phyloP scores from a whole-genome alignment of 2,113 vertebrate genomes.

The Pontoporia blainvillei region DNA sequence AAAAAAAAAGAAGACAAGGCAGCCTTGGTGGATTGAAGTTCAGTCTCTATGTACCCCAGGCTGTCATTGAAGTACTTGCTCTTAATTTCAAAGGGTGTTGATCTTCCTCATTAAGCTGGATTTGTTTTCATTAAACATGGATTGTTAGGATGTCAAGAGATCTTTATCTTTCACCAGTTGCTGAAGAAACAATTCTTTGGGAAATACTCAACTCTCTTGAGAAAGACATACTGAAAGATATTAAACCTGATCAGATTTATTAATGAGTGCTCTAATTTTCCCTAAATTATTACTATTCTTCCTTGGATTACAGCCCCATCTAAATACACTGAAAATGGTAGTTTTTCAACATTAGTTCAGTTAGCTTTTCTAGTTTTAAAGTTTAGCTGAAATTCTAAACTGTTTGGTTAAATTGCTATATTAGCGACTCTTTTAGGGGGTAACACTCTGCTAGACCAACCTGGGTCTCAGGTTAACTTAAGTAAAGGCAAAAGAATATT shows the following conservation, averaged over 20 bases:
- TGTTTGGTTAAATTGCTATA: neutral
- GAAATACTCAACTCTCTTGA: slow-evolving; percentile 20
- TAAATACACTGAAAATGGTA: neutral
- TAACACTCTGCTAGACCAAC: neutral
- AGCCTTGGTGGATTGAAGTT: neutral
- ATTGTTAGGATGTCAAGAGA: neutral
- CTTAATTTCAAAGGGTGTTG: slow-evolving; percentile 42
- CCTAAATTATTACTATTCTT: neutral
- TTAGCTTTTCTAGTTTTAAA: slow-evolving; percentile 8
- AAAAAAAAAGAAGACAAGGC: neutral
- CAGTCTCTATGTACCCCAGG: neutral
- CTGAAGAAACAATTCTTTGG: slow-evolving; percentile 38
- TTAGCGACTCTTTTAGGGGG: neutral
- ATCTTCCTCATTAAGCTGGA: slow-evolving; percentile 46
- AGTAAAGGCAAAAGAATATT: neutral
- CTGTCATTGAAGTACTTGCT: neutral
- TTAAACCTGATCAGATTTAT: neutral
- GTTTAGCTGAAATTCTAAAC: neutral
- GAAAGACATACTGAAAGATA: slow-evolving; percentile 6
- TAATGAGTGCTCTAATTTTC: neutral
- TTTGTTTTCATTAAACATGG: slow-evolving; percentile 46
- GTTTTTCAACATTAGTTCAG: neutral
- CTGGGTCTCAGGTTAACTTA: neutral
- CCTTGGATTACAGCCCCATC: neutral
- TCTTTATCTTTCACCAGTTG: neutral